Base-by-base conservation (phyloP, 2,797 vertebrate species). In the Neosalanx taihuensis region DNA sequence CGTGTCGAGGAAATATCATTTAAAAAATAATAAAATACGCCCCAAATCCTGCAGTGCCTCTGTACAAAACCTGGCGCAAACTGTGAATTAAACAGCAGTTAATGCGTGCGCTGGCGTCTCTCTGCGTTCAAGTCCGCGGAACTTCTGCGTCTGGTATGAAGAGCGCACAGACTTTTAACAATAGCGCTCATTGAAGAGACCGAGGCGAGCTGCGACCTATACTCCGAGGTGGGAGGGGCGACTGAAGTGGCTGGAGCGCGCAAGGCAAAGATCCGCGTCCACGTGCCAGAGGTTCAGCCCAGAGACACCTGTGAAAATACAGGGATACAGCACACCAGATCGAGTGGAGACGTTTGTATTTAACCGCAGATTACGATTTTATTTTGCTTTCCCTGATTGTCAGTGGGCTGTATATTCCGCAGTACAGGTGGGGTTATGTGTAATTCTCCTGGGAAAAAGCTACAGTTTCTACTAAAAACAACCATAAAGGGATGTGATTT, bases 171-270 rank as follows among this genome's bases (percentile, higher is more conserved):
- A 56, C 78, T 64, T 10, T 31, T 72, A 72, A 83, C 87, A 83
- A 85, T 59, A 84, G 78, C 71, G 76, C 82, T 84, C 80, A 76
- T 74, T 74, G 73, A 74, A 51, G 70, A 15, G 71, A 72, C 72
- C 80, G 75, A 68, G 6, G 13, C 63, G 72, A 76, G 77, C 17
- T 13, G 69, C 86, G 80, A 70, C 9, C 17, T 4, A 61, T 65
- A 78, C 78, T 46, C 71, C 17, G 41, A 63, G 72, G 87, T 80
- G 83, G 88, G 88, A 81, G 85, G 89, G 5, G 29, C 82, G 15
- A 58, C 57, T 70, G 37, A 41, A 9, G 37, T 56, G 5, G 76
- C 41, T 68, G 73, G 84, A 49, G 67, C 82, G 85, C 64, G 35
- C 37, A 15, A 15, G 10, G 77, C 35, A 12, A 0, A 0, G 7